phyloP scores from a whole-genome alignment of 2,888 invertebrate genomes.

The Endotricha flammealis region DNA sequence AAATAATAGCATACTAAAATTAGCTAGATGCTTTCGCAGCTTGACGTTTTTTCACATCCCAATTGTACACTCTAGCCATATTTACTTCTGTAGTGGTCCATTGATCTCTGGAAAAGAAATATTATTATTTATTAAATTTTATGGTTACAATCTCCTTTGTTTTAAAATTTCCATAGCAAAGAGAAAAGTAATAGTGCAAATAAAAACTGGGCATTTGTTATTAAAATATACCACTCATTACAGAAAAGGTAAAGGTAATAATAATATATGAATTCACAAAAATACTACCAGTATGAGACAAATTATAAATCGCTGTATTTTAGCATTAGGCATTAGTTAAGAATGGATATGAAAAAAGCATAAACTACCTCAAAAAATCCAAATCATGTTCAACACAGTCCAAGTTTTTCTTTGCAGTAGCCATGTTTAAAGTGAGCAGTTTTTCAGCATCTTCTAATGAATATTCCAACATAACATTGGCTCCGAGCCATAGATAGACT shows the following conservation, averaged over 20 bases:
- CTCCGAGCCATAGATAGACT: slow-evolving; percentile 90
- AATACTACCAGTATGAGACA: too few relatives aligned
- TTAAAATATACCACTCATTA: too few relatives aligned
- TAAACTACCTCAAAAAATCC: slow-evolving; percentile 88
- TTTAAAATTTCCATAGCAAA: too few relatives aligned
- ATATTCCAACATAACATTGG: slow-evolving; percentile 99
- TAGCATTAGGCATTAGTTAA: background rate
- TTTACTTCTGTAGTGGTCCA: slow-evolving; percentile 99
- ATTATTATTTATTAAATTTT: background rate
- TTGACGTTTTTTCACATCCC: slow-evolving; percentile 96
- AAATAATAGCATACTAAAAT: too few relatives aligned
- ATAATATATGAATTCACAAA: too few relatives aligned
- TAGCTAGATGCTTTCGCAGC: slow-evolving; percentile 78
- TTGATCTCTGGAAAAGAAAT: slow-evolving; percentile 84
- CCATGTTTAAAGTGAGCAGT: slow-evolving; percentile 89
- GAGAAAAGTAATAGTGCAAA: too few relatives aligned
- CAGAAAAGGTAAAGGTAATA: too few relatives aligned
- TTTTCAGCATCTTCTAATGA: slow-evolving; percentile 92
- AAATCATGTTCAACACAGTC: slow-evolving; percentile 93
- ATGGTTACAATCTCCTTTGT: too few relatives aligned
- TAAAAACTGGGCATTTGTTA: too few relatives aligned
- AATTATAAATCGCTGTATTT: too few relatives aligned
- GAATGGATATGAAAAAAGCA: background rate
- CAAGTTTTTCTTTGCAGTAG: slow-evolving; percentile 89
- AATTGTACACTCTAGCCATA: slow-evolving; percentile 98